Base-by-base conservation (phyloP, 2,888 invertebrate genomes). In the Habrosyne pyritoides region DNA sequence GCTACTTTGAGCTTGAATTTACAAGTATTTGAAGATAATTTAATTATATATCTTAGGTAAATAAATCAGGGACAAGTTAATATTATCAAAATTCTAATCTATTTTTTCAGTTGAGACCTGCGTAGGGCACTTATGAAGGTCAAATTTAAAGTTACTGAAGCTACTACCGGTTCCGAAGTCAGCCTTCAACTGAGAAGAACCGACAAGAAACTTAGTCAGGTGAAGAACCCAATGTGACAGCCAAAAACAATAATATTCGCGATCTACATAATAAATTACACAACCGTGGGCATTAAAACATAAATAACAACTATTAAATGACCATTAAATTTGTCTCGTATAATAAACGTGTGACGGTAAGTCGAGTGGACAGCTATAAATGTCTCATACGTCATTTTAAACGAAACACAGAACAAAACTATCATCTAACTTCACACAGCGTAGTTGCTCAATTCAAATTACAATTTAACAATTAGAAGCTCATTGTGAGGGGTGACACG, bases 231-330 rank as follows among this genome's bases (percentile, higher is more conserved):
- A 24, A n/a, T n/a, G n/a, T n/a, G n/a, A n/a, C n/a, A n/a, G n/a
- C n/a, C 47, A 47, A 47, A n/a, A 47, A 24, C n/a, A 7, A 10
- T 24, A 47, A 22, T 21, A 21, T n/a, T n/a, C 7, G 47, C 47
- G 21, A 24, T 24, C 10, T 14, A 14, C 48, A 18, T 14, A 49
- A 26, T 26, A 49, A 26, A 24, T 50, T 50, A 50, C 18, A 28
- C 21, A 50, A 50, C 10, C 2, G 21, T 28, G 21, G 18, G 26
- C 14, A 50, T 28, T 14, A 50, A 28, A 28, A 50, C 50, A 50
- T 50, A 50, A 50, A 50, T 50, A 28, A 50, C 50, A 28, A 50
- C 50, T 50, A 50, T 50, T 50, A 50, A 18, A 28, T 28, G 28
- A 21, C 28, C 18, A 50, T 50, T 50, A 50, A 48, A 50, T 50